phyloP scores from a whole-genome alignment of 2,888 invertebrate genomes.

The Eupeodes luniger region DNA sequence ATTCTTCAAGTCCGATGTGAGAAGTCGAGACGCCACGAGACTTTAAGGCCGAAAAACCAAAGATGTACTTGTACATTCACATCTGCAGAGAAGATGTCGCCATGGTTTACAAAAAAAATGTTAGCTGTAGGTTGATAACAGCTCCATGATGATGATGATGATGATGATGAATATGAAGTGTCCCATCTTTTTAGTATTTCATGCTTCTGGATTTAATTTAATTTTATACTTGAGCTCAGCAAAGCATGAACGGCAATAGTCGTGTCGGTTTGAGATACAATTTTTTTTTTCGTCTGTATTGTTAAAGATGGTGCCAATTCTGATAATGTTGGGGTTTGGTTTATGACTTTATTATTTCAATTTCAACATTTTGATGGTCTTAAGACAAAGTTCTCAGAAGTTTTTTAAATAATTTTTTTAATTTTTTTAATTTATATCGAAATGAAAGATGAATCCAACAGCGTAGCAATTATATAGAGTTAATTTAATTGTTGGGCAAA shows the following conservation, averaged over 20 bases:
- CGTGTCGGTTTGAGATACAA: background rate
- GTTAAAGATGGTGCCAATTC: background rate
- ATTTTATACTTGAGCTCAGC: conserved; percentile 26
- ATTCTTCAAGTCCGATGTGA: conserved; percentile 20
- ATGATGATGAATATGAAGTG: conserved; percentile 19
- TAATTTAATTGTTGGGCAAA: conserved; percentile 61
- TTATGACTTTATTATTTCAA: conserved; percentile 29
- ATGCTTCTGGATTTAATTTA: conserved; percentile 58
- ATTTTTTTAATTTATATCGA: background rate
- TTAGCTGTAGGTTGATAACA: conserved; percentile 7
- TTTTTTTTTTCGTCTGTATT: background rate
- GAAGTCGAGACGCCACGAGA: background rate
- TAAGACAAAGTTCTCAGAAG: conserved; percentile 9
- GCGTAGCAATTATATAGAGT: conserved; percentile 65
- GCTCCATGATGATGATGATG: background rate
- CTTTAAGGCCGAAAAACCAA: background rate
- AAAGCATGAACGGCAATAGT: conserved; percentile 51
- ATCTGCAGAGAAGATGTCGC: conserved; percentile 59
- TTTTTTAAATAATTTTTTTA: background rate
- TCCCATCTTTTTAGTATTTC: conserved; percentile 46
- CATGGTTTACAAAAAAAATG: conserved; percentile 11
- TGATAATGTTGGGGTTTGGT: background rate
- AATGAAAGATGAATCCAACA: conserved; percentile 56
- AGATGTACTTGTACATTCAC: background rate
- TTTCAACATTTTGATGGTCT: conserved; percentile 2